Percentiles rank a stretch among this genome's conserved stretches.
phyloP scores from a whole-genome alignment of 2,888 invertebrate species.

The Drosophila prostipennis region DNA sequence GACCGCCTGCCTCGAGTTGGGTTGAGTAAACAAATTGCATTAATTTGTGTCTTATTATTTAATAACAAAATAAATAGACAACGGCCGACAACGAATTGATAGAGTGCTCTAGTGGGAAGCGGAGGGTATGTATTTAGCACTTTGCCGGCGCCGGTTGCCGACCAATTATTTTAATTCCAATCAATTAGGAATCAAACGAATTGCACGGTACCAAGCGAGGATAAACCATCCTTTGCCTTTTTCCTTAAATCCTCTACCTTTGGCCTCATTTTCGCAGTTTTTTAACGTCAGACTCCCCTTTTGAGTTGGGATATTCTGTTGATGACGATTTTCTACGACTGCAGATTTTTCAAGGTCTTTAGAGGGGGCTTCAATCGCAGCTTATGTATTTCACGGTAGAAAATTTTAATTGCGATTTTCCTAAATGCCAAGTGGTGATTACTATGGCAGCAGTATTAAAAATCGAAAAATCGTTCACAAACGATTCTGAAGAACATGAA shows the following conservation, averaged over 20 bases:
- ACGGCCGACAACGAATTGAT: constrained; percentile 60
- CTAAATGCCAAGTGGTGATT: background rate
- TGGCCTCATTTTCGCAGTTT: background rate
- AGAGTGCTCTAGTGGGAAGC: constrained; percentile 14
- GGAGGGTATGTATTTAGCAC: constrained; percentile 43
- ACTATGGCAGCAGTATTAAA: background rate
- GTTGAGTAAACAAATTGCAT: constrained; percentile 70
- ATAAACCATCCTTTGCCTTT: background rate
- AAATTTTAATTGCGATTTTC: constrained; percentile 4
- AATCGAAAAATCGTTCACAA: background rate
- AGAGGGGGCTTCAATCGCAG: background rate
- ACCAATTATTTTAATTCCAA: constrained; percentile 64
- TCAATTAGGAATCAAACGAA: constrained; percentile 63
- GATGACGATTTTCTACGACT: background rate
- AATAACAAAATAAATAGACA: constrained; percentile 75
- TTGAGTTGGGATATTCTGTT: constrained; percentile 1
- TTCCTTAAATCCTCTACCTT: background rate
- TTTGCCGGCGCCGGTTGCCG: constrained; percentile 43
- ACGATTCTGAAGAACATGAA: background rate
- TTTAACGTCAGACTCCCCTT: background rate
- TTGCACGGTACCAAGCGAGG: constrained; percentile 39
- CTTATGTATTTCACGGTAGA: background rate
- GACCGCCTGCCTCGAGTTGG: constrained; percentile 41
- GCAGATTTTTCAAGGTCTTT: background rate
- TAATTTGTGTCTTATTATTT: constrained; percentile 78